Evolutionary conservation across 2,888 invertebrate genomes (phyloP).

Genomic region (Masnerella sp.): DNA sequence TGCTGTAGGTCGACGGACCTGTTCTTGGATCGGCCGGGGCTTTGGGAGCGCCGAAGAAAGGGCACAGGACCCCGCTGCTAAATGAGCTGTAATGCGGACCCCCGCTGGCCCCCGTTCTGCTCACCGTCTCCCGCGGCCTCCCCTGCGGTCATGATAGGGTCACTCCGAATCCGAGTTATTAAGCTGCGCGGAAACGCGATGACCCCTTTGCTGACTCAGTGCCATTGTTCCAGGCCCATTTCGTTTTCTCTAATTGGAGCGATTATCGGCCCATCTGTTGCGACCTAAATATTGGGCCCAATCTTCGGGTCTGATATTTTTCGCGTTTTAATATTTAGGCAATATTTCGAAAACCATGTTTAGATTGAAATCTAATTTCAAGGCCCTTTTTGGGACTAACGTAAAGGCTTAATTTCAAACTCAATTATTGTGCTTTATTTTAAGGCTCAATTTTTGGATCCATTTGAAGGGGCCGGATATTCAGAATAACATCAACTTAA

Average conservation of each 20-base stretch:
- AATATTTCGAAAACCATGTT: neutral
- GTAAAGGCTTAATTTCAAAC: no score
- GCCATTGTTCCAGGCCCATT: conserved; percentile 33
- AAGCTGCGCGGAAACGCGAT: conserved; percentile 52
- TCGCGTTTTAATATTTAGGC: neutral
- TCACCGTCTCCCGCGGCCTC: conserved; percentile 50
- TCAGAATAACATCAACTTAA: no score
- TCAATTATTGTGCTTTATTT: no score
- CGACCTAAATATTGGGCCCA: neutral
- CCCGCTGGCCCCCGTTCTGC: conserved; percentile 72
- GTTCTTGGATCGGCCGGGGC: conserved; percentile 63
- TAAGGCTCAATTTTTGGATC: no score
- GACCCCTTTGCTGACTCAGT: conserved; percentile 53
- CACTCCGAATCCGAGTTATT: conserved; percentile 63
- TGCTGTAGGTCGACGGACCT: conserved; percentile 64
- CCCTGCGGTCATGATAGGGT: conserved; percentile 66
- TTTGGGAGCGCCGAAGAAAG: conserved; percentile 70
- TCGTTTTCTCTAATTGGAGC: conserved; percentile 31
- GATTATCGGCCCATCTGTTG: conserved; percentile 9
- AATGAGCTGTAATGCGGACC: conserved; percentile 77
- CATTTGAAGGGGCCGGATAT: no score
- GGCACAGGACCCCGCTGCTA: conserved; percentile 76
- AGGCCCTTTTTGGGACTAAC: no score
- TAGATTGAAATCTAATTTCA: no score
- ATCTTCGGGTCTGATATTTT: no score